Conservation (phyloP, 2,888 invertebrate species). For the Uloborus plumipes region DNA sequence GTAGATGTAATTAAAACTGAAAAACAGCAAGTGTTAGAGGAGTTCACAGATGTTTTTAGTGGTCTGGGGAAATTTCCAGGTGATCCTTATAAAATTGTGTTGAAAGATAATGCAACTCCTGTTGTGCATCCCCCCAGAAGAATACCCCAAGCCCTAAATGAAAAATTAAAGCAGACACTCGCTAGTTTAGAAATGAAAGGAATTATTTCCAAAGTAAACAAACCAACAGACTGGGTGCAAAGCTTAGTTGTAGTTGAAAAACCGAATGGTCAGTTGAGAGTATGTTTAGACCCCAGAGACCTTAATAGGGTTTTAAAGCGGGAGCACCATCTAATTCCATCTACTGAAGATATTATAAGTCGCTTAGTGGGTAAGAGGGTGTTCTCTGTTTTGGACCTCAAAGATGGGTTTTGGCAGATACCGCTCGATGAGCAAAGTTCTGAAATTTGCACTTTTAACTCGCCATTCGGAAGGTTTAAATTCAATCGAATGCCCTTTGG, state of each 20-base stretch:
- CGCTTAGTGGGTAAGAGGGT: background rate
- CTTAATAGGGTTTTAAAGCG: conserved; percentile 4
- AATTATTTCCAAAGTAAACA: conserved; percentile 25
- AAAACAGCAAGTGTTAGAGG: background rate
- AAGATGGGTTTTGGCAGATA: conserved; percentile 30
- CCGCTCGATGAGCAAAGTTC: conserved; percentile 23
- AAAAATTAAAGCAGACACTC: conserved; percentile 2
- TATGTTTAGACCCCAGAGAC: conserved; percentile 9
- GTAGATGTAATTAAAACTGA: no score
- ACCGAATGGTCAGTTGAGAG: background rate
- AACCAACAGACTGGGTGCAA: no score
- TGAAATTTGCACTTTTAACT: conserved; percentile 32
- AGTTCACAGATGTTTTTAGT: conserved; percentile 13
- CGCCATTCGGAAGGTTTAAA: conserved; percentile 28
- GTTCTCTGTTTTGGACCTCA: conserved; percentile 7
- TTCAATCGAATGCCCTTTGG: conserved; percentile 32
- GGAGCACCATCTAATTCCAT: conserved; percentile 7
- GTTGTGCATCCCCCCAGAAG: conserved; percentile 12
- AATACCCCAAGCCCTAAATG: conserved; percentile 12
- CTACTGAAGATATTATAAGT: background rate
- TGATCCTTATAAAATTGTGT: conserved; percentile 2
- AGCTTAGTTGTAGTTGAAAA: background rate
- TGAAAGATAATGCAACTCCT: conserved; percentile 6
- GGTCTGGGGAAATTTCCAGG: conserved; percentile 14
- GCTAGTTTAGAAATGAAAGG: background rate